Evolutionary conservation across 2,113 vertebrate genomes (phyloP), one percentile per base, ranked within the genome.

Genomic region (Macquaria ambigua): DNA sequence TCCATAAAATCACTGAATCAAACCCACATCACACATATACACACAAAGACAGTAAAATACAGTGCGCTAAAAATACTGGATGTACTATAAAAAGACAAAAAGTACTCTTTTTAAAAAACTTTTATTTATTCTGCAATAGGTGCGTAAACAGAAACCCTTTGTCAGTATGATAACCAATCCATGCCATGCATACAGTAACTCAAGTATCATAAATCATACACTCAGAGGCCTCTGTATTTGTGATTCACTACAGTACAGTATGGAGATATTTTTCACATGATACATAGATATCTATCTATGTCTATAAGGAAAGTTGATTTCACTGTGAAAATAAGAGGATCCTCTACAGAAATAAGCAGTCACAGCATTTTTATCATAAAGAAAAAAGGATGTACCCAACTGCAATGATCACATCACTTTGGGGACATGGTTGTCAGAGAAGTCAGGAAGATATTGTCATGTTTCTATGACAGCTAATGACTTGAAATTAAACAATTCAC

Each of bases 71-170:
- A 56, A 37, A 55, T 34, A 59, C 9, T 14, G 16, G 21, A 68
- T 23, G 12, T 16, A 18, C 3, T 21, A 14, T 28, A 21, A 67
- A 11, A 79, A 63, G 6, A 84, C 21, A 68, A 66, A 79, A 41
- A 63, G 1, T 2, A 56, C 4, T 23, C 41, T 55, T 39, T 79
- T 55, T 56, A 21, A 52, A 64, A 67, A 75, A 41, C 11, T 48
- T 80, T 88, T 75, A 84, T 89, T 86, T 82, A 71, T 86, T 83
- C 18, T 55, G 23, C n/a, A 56, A 69, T n/a, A 59, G 41, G 70
- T 74, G 74, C 6, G 7, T 58, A 41, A 74, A 83, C 48, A 86
- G 58, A 78, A 86, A 81, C 55, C 74, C 28, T 83, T 77, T 59
- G 76, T 87, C 86, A 77, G 56, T 76, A 67, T 78, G 8, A 77